Evolutionary conservation across 1,140 invertebrate species (phyloP).

Genomic region (Ceratosolen solmsi): DNA sequence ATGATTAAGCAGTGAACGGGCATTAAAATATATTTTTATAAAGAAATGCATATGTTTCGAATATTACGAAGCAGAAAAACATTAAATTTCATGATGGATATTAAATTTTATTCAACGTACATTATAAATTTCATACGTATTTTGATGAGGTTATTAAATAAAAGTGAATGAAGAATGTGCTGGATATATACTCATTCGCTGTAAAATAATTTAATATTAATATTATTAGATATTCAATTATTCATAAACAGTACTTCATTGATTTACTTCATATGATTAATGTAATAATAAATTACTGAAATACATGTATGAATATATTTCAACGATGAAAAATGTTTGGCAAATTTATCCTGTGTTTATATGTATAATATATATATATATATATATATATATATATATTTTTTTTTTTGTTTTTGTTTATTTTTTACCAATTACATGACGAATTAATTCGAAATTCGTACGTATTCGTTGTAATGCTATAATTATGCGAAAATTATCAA

Average conservation of each 20-base stretch:
- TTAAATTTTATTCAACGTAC: constrained; percentile 12
- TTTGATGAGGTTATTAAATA: constrained; percentile 6
- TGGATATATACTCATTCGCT: neutral
- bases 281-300: constrained; percentile 9
- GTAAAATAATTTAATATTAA: constrained; percentile 24
- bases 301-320: neutral
- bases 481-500: neutral
- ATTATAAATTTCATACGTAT: constrained; percentile 1
- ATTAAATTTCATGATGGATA: neutral
- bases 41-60: neutral
- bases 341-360: neutral
- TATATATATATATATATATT: no score
- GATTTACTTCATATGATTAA: constrained; percentile 5
- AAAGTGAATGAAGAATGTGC: neutral
- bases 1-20: neutral
- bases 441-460: neutral
- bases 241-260: neutral
- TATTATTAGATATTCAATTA: constrained; percentile 13
- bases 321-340: neutral
- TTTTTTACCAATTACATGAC: neutral
- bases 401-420: neutral
- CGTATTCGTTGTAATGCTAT: neutral
- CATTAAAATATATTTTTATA: neutral
- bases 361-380: no score
- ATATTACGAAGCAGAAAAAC: neutral